Evolutionary conservation across 1,140 invertebrate species (phyloP).

Genomic region (Platyura marginata): DNA sequence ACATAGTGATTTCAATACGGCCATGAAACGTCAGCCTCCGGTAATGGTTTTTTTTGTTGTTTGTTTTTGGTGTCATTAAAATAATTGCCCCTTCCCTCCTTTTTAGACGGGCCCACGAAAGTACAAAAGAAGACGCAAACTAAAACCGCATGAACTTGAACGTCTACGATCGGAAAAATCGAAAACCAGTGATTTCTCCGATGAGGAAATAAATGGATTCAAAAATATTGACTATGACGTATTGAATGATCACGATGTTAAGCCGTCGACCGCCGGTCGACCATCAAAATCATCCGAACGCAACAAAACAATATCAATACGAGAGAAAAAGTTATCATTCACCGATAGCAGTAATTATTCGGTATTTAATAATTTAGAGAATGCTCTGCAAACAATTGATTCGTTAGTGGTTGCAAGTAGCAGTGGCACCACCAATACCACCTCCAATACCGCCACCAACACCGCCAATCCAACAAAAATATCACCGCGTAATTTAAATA

Average conservation of each 20-base stretch:
- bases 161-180: conserved; percentile 20
- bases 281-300: conserved; percentile 6
- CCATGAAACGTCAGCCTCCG: conserved; percentile 52
- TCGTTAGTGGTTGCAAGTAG: conserved; percentile 22
- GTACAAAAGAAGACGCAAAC: conserved; percentile 55
- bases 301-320: background rate
- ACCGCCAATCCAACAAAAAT: conserved; percentile 23
- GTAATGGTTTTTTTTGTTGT: conserved; percentile 15
- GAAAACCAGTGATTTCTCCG: conserved; percentile 19
- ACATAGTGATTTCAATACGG: conserved; percentile 66
- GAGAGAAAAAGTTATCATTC: background rate
- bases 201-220: conserved; percentile 22
- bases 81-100: background rate
- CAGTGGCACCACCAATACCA: conserved; percentile 19
- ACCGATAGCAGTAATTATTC: background rate
- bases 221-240: background rate
- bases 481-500: conserved; percentile 13
- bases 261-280: conserved; percentile 2
- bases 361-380: background rate
- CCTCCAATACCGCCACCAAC: conserved; percentile 17
- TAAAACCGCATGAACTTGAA: conserved; percentile 40
- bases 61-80: background rate
- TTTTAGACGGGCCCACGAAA: conserved; percentile 46
- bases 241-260: background rate
- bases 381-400: conserved; percentile 26